A percentile compares a stretch with the other conserved stretches of the same genome.
These are phyloP conservation scores for Odobenus rosmarus DNA, from an alignment of 2,113 vertebrate species.

Conservation along the genomic window DNA sequence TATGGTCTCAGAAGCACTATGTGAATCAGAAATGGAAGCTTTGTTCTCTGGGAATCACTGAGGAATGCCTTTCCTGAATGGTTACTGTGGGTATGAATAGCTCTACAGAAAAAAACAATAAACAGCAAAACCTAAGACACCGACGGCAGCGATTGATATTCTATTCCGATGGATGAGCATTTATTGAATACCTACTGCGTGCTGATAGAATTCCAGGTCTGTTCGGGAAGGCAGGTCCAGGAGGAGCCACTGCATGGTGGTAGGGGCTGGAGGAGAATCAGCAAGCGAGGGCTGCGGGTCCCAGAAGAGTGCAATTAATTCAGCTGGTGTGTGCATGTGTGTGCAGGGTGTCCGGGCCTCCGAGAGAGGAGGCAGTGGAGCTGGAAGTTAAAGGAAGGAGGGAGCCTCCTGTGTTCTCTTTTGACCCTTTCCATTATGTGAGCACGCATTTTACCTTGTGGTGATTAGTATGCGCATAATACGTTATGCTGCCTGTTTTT, in stretches of 20 bases:
- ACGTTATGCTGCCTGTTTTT: constrained; percentile 35
- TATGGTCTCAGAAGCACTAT: background rate
- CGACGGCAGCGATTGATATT: background rate
- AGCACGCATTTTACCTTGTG: constrained; percentile 1
- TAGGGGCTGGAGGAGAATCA: background rate
- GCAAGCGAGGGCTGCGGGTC: background rate
- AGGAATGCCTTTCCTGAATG: constrained; percentile 52
- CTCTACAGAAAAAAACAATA: background rate
- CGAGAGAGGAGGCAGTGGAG: background rate
- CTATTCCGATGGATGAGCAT: background rate
- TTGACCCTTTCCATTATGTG: constrained; percentile 14
- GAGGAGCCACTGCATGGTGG: background rate
- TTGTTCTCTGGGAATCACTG: constrained; percentile 45
- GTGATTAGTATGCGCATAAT: constrained; percentile 58
- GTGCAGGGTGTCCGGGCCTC: background rate
- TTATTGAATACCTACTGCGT: constrained; percentile 55
- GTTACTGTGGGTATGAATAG: background rate
- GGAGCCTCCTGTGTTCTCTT: constrained; percentile 1
- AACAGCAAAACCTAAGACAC: background rate
- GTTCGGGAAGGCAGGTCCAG: background rate
- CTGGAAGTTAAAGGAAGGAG: background rate
- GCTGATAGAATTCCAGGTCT: background rate
- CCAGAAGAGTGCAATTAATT: background rate
- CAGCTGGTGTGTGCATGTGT: background rate
- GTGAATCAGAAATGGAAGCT: constrained; percentile 62